Base-by-base conservation (phyloP, 2,888 invertebrate genomes). In the Conistra vaccinii region DNA sequence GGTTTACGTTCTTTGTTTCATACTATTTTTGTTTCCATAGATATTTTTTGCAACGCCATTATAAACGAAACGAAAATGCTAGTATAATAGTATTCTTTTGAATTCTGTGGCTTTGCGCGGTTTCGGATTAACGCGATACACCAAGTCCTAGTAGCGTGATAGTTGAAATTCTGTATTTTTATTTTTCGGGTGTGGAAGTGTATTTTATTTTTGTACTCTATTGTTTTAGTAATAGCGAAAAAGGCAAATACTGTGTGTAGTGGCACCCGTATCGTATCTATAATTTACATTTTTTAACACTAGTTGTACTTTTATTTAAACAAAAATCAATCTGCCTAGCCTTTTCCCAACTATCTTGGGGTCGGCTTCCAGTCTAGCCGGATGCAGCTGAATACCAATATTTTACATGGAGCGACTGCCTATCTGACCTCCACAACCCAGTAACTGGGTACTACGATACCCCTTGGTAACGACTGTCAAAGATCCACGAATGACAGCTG, bases 1-100 rank as follows among this genome's bases (percentile, higher is more conserved):
- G 39, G 17, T 81, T 79, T 60, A 60, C 57, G 57, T 51, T 32
- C 76, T 71, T 77, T 83, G 83, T 85, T 85, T 62, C 2, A 23
- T 55, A 23, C 39, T 6, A 71, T 62, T 35, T 23, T 62, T 63
- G 61, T 55, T 61, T 81, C 73, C 55, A 66, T 67, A 67, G 53
- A 1, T 48, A 10, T 79, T 29, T 78, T 73, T 61, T 57, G 51
- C 58, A 45, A 20, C 60, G 17, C 17, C 29, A 35, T 73, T 86
- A 72, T 58, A 60, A 57, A 42, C 51, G 23, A 51, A 68, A 35
- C 26, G 20, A 61, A 57, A 79, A 57, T 35, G 7, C 26, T 51
- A 29, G 60, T 39, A 12, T 61, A 65, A 57, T 35, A 32, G 32
- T 55, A 55, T 77, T 72, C 39, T 78, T 77, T 71, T 62, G 26